Conservation (phyloP, 2,888 invertebrate species). For the Drosophila nr. perissopoda region DNA sequence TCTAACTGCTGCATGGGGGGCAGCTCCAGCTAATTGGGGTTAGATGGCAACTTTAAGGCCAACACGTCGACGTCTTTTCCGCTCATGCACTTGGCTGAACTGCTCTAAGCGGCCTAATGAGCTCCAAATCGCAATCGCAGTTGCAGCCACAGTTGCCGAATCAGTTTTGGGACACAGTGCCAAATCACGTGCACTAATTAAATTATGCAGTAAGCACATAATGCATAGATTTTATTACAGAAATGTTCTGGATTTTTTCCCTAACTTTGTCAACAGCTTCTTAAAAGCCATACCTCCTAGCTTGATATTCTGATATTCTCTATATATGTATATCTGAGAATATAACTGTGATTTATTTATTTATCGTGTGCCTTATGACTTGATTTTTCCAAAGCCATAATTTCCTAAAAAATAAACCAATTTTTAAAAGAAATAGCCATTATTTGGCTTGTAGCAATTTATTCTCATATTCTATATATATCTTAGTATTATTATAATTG, state of each 20-base stretch:
- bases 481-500: not conserved
- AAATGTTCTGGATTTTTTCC: not conserved
- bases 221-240: not conserved
- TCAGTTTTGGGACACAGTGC: slow-evolving; percentile 5
- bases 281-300: not conserved
- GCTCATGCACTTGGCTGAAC: slow-evolving; percentile 38
- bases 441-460: not conserved
- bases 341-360: not conserved
- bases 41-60: slow-evolving; percentile 61
- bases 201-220: slow-evolving; percentile 44
- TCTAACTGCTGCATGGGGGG: slow-evolving; percentile 25
- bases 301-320: not conserved
- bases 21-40: slow-evolving; percentile 63
- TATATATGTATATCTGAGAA: not conserved
- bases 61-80: slow-evolving; percentile 54
- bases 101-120: slow-evolving; percentile 51
- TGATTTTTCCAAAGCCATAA: no score
- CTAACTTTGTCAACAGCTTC: not conserved
- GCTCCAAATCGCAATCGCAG: slow-evolving; percentile 38
- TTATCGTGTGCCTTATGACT: not conserved
- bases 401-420: not conserved
- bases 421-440: not conserved
- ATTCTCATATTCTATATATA: not conserved
- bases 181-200: slow-evolving; percentile 30
- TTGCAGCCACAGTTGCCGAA: slow-evolving; percentile 27